Base-by-base conservation (phyloP, 2,888 invertebrate genomes). In the Dichetophora obliterata region DNA sequence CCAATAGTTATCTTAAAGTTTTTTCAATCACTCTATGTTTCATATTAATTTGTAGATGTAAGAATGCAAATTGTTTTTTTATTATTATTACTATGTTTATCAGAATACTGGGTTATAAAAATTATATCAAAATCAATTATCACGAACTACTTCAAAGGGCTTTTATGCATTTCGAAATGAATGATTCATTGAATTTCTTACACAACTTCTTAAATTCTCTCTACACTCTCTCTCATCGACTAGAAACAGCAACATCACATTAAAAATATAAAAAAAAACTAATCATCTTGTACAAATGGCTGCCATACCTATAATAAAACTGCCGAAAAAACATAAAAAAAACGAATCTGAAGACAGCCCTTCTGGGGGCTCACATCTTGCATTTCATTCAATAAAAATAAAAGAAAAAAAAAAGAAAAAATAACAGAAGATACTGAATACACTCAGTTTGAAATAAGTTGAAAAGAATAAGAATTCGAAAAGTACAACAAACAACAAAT, bases 331-430 rank as follows among this genome's bases (percentile, higher is more conserved):
- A 11, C 3, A 24, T 6, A 37, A 54, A 70, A 24, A 4, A 50
- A 48, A 48, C 16, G 3, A 59, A 59, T 5, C 3, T 27, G 19
- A 43, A 66, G 70, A 16, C 70, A 31, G 70, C 54, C 71, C 37
- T 22, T 37, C 54, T 71, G 22, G 31, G 54, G 54, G 34, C 34
- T 22, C 22, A 8, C 34, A 71, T 71, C 57, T 31, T 71, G 71
- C 71, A 71, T 71, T 54, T 71, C 71, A 71, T 27, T 71, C 71
- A 22, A 5, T 37, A 5, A 31, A 22, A n/a, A n/a, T n/a, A n/a
- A 37, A 57, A 19, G 70, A 31, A 31, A 5, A 70, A 48, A 1
- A 11, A 0, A 11, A 68, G 50, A 70, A 48, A 1, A 11, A 0
- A 11, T 52, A 27, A 50, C 22, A 27, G 19, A 16, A 16, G 70